These are phyloP conservation scores for Phragmatobia fuliginosa DNA, from an alignment of 2,888 invertebrate species.

Conservation along the genomic window DNA sequence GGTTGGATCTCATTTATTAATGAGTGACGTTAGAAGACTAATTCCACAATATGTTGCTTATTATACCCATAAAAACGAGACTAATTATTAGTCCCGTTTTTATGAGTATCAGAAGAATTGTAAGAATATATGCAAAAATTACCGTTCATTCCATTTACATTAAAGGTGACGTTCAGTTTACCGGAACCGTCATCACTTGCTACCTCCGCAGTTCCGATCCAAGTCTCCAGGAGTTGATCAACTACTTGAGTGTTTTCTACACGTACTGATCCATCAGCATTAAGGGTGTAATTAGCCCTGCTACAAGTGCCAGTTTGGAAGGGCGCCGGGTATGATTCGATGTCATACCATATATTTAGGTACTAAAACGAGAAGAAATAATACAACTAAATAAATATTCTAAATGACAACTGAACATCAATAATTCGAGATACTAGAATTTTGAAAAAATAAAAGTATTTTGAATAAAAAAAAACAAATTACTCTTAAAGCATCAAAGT, in stretches of 20 bases:
- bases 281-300: slow-evolving; percentile 63
- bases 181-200: slow-evolving; percentile 61
- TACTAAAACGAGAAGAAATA: slow-evolving; percentile 58
- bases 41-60: neutral
- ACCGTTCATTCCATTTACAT: slow-evolving; percentile 62
- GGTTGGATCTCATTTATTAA: too few relatives aligned
- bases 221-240: slow-evolving; percentile 61
- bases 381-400: neutral
- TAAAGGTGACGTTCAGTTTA: slow-evolving; percentile 69
- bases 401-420: neutral
- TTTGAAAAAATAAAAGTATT: neutral
- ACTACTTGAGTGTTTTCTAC: slow-evolving; percentile 74
- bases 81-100: neutral
- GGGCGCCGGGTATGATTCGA: slow-evolving; percentile 71
- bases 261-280: slow-evolving; percentile 52
- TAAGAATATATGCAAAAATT: neutral
- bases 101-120: neutral
- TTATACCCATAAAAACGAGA: too few relatives aligned
- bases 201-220: slow-evolving; percentile 63
- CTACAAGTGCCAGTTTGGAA: slow-evolving; percentile 75
- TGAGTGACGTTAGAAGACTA: too few relatives aligned
- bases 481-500: slow-evolving; percentile 62
- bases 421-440: neutral
- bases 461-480: slow-evolving; percentile 13
- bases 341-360: slow-evolving; percentile 69